phyloP scores from a whole-genome alignment of 2,113 vertebrate species.

The Indri indri region DNA sequence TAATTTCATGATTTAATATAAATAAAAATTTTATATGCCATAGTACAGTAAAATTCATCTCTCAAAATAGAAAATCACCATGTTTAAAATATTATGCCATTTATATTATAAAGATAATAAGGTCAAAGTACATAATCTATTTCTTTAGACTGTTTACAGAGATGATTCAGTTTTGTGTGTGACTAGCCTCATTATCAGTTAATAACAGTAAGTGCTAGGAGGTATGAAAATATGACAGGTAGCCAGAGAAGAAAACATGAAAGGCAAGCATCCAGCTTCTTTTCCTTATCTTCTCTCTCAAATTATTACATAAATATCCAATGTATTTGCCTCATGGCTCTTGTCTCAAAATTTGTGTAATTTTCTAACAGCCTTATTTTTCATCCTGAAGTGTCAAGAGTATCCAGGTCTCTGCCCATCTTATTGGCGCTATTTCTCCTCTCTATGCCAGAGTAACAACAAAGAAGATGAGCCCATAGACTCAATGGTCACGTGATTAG shows the following conservation, averaged over 20 bases:
- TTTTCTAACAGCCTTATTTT: not conserved
- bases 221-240: not conserved
- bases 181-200: not conserved
- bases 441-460: not conserved
- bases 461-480: not conserved
- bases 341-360: not conserved
- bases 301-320: not conserved
- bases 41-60: not conserved
- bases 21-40: not conserved
- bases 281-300: slow-evolving; percentile 1
- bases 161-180: not conserved
- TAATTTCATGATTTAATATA: not conserved
- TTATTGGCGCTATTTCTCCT: not conserved
- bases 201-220: not conserved
- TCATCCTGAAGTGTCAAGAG: not conserved
- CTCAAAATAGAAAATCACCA: not conserved
- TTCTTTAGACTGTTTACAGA: not conserved
- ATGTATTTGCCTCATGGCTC: not conserved
- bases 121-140: not conserved
- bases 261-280: not conserved
- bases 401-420: not conserved
- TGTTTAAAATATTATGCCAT: not conserved
- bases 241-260: not conserved
- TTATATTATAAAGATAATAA: slow-evolving; percentile 25
- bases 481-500: not conserved